A percentile compares a stretch with the other conserved stretches of the same genome.
phyloP scores from a whole-genome alignment of 2,888 invertebrate species.

The Piscicola geometra region DNA sequence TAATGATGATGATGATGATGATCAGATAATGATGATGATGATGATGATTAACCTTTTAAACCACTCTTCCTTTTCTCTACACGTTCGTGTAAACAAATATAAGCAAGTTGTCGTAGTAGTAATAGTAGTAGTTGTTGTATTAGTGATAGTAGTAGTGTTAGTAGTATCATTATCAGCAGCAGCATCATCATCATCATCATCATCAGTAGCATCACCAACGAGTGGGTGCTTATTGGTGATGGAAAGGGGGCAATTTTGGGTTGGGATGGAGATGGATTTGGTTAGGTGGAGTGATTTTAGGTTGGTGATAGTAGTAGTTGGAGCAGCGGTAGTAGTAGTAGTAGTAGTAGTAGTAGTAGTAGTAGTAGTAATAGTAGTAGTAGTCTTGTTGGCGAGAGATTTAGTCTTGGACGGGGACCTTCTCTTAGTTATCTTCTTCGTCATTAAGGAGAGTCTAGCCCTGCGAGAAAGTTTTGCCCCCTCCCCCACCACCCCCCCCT shows the following conservation, averaged over 20 bases:
- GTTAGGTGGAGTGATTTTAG: not conserved
- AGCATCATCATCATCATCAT: too few species aligned
- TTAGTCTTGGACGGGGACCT: too few species aligned
- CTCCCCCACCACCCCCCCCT: too few species aligned
- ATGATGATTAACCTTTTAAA: conserved; percentile 51
- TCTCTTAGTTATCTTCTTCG: too few species aligned
- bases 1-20: too few species aligned
- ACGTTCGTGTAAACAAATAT: conserved; percentile 70
- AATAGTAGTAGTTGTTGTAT: too few species aligned
- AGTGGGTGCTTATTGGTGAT: not conserved
- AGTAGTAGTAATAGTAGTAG: not conserved
- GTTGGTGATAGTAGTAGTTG: not conserved
- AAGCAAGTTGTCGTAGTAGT: not conserved
- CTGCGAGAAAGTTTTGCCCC: too few species aligned
- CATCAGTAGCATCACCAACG: too few species aligned
- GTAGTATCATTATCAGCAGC: too few species aligned
- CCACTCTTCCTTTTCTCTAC: conserved; percentile 67
- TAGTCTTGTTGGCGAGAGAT: not conserved
- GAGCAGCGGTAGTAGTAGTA: not conserved
- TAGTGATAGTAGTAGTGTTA: too few species aligned
- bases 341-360: not conserved
- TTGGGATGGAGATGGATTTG: too few species aligned
- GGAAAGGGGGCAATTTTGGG: not conserved
- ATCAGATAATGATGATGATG: not conserved
- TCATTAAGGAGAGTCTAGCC: too few species aligned